Evolutionary conservation across 2,888 invertebrate genomes (phyloP).

Genomic region (Drosophila anceps): DNA sequence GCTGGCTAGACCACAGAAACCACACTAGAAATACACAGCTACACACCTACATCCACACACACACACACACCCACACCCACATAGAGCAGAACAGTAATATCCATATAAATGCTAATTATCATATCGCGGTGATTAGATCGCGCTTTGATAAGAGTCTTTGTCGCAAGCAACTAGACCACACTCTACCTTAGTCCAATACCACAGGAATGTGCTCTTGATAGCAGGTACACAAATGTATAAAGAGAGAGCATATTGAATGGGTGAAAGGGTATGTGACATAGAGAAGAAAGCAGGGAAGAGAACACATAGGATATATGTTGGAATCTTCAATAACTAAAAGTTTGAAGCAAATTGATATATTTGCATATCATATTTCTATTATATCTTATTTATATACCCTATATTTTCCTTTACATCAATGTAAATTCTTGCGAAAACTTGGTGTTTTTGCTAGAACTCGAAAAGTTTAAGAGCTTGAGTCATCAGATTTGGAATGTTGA

Average conservation of each 20-base stretch:
- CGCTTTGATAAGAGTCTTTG: conserved; percentile 38
- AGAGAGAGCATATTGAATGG: neutral
- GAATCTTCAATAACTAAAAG: no score
- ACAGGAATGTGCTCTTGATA: conserved; percentile 1
- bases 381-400: neutral
- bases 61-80: neutral
- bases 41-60: neutral
- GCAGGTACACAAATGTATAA: neutral
- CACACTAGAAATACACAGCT: neutral
- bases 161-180: conserved; percentile 2
- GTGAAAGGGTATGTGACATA: neutral
- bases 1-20: conserved; percentile 14
- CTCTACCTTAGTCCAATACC: neutral
- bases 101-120: conserved; percentile 48
- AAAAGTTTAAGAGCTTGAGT: no score
- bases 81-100: conserved; percentile 2
- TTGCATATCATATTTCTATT: neutral
- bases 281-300: no score
- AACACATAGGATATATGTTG: no score
- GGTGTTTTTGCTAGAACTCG: neutral
- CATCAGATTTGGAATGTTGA: neutral
- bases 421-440: neutral
- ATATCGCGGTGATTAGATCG: conserved; percentile 57
- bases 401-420: neutral
- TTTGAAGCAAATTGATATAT: no score